These are phyloP conservation scores for Podabrus alpinus DNA, from an alignment of 2,888 invertebrate species.

Conservation along the genomic window DNA sequence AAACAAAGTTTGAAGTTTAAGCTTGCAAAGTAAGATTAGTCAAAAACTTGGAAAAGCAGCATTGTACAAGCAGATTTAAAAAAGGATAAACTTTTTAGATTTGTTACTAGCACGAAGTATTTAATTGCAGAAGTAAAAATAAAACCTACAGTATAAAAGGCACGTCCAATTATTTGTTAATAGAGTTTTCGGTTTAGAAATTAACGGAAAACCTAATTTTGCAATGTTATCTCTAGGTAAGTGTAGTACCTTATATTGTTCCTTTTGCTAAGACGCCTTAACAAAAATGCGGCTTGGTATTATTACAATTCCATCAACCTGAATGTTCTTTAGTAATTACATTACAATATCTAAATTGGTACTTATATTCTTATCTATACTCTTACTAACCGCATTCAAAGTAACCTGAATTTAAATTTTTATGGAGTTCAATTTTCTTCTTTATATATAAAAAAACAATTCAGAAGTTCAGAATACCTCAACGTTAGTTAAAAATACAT, in stretches of 20 bases:
- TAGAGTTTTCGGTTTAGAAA: background rate
- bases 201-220: background rate
- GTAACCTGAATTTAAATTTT: background rate
- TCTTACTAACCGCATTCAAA: background rate
- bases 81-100: background rate
- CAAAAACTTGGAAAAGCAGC: background rate
- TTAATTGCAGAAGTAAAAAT: background rate
- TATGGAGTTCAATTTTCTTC: background rate
- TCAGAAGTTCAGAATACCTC: background rate
- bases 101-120: background rate
- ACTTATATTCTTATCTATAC: background rate
- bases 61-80: background rate
- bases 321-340: background rate
- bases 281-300: background rate
- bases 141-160: background rate
- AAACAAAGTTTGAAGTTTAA: slow-evolving; percentile 1
- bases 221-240: background rate
- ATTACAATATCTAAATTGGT: background rate
- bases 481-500: background rate
- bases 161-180: too few relatives aligned
- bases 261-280: too few relatives aligned
- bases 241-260: background rate
- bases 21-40: background rate
- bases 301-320: background rate
- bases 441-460: background rate